Conservation (phyloP, 2,888 invertebrate genomes). For the Hirtodrosophila duncani region DNA sequence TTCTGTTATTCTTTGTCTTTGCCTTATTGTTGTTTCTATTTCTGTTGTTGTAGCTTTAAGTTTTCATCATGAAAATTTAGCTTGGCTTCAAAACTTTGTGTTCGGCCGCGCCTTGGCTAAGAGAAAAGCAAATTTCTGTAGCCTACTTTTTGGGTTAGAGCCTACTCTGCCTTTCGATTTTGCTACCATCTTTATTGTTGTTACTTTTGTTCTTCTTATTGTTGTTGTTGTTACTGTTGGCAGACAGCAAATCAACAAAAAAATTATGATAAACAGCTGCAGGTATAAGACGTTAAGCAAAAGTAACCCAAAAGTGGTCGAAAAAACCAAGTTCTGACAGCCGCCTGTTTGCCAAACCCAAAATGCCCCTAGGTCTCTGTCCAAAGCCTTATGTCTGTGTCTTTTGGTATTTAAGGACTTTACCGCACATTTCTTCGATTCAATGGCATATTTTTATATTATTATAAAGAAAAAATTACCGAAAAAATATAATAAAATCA, state of each 20-base stretch:
- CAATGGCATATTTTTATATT: slow-evolving; percentile 10
- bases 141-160: slow-evolving; percentile 45
- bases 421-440: slow-evolving; percentile 19
- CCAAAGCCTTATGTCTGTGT: slow-evolving; percentile 18
- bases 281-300: slow-evolving; percentile 58
- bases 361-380: not conserved
- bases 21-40: slow-evolving; percentile 6
- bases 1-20: slow-evolving; percentile 9
- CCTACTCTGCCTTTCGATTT: slow-evolving; percentile 31
- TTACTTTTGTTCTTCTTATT: slow-evolving; percentile 38
- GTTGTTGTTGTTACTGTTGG: slow-evolving; percentile 47
- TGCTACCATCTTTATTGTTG: slow-evolving; percentile 18
- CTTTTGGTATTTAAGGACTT: slow-evolving; percentile 40
- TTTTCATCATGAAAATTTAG: slow-evolving; percentile 63
- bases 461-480: slow-evolving; percentile 27
- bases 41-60: slow-evolving; percentile 13
- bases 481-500: slow-evolving; percentile 57
- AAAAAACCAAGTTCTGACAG: not conserved
- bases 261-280: slow-evolving; percentile 72
- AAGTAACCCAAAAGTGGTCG: slow-evolving; percentile 28
- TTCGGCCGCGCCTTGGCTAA: slow-evolving; percentile 15
- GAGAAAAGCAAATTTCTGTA: slow-evolving; percentile 29
- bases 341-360: no score
- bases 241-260: slow-evolving; percentile 73
- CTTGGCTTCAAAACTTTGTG: slow-evolving; percentile 55